Evolutionary conservation across 2,888 invertebrate species (phyloP).

Genomic region (Mesodorylaimus sp.): DNA sequence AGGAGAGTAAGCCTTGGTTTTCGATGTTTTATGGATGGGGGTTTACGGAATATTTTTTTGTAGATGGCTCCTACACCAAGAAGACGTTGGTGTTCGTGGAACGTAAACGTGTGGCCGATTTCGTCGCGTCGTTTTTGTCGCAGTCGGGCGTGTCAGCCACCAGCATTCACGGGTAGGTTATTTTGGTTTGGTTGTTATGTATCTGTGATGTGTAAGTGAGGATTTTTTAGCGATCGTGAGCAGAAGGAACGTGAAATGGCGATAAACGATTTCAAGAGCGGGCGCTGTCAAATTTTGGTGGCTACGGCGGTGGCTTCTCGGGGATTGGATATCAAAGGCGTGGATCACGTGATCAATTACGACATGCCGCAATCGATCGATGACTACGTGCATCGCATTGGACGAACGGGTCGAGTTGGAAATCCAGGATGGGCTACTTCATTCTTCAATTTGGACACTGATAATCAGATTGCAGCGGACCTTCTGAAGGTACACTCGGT

Average conservation of each 20-base stretch:
- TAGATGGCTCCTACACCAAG: constrained; percentile 5
- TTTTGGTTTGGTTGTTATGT: too few relatives aligned
- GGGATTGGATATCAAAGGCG: constrained; percentile 69
- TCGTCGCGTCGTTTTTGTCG: constrained; percentile 43
- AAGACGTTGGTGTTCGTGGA: constrained; percentile 63
- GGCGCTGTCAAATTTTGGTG: constrained; percentile 55
- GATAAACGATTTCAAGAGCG: constrained; percentile 47
- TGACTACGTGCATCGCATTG: constrained; percentile 39
- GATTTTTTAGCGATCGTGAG: constrained; percentile 45
- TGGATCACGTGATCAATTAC: constrained; percentile 42
- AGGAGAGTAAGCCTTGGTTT: not conserved
- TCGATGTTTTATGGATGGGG: too few relatives aligned
- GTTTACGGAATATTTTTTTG: not conserved
- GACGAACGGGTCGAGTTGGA: constrained; percentile 38
- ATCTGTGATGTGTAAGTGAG: too few relatives aligned
- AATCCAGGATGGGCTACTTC: constrained; percentile 35
- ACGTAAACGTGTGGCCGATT: constrained; percentile 71
- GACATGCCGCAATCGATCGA: constrained; percentile 36
- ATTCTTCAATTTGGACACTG: constrained; percentile 45
- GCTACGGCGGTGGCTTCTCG: constrained; percentile 87
- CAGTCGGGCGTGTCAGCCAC: not conserved
- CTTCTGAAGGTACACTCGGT: constrained; percentile 10
- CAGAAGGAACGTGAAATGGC: constrained; percentile 56
- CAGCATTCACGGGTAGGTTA: constrained; percentile 1
- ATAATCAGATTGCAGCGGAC: constrained; percentile 41